Evolutionary conservation across 2,113 vertebrate species (phyloP), one percentile per base, ranked within the genome.

Genomic region (Pavo muticus): DNA sequence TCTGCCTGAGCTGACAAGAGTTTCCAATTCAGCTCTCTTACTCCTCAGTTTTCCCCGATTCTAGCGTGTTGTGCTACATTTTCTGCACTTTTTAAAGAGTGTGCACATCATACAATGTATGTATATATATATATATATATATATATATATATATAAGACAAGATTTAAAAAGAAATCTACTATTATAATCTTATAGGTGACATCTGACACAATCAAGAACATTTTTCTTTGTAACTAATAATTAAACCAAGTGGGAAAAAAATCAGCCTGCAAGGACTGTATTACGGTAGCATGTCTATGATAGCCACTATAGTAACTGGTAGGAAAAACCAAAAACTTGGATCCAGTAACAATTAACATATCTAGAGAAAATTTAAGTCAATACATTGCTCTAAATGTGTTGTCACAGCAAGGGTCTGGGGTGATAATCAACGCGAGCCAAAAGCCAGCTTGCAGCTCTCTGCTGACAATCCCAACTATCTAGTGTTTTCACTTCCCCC

Each of bases 1-100:
- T 81, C 69, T 83, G 74, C 80, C 74, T 87, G 15, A 88, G 52
- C 75, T 74, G 86, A 94, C 52, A 94, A 87, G 85, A 74, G 59
- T 72, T 95, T 85, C 52, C 72, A 87, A 37, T 70, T 94, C 85
- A 84, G 18, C n/a, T 81, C n/a, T 48, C 77, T 73, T 42, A 50
- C 23, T 50, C 48, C 39, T 64, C 16, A 67, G n/a, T 83, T 83
- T 70, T 68, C 56, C 57, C 40, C 50, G 14, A 40, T 65, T 80
- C 77, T 69, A 48, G 4, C 10, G 18, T 14, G 8, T 56, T 86
- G 16, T 64, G 77, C 84, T 11, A 61, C 16, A 82, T 82, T 11
- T 30, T 42, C 69, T 67, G 35, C 42, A 65, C 19, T 50, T 75
- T 42, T 75, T 20, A 18, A 61, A 56, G 29, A 84, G 24, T 7